Conservation (phyloP, 2,797 vertebrate species). For the Labroides dimidiatus region DNA sequence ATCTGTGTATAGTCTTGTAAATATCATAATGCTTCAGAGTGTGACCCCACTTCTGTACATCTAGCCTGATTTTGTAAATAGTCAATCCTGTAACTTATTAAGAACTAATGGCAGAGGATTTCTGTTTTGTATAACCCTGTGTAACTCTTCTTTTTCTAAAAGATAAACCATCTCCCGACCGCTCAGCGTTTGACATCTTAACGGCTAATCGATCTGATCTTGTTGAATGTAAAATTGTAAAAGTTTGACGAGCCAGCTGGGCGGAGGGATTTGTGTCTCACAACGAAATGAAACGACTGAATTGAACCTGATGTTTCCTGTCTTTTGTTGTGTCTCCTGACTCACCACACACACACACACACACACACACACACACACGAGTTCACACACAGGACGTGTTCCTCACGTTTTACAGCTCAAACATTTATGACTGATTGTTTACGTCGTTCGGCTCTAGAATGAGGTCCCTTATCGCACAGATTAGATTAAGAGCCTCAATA, state of each 20-base stretch:
- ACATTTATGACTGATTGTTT: slow-evolving; percentile 14
- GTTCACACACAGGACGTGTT: not conserved
- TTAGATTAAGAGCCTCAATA: slow-evolving; percentile 11
- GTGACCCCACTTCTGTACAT: slow-evolving; percentile 59
- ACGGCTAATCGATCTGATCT: slow-evolving; percentile 35
- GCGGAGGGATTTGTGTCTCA: slow-evolving; percentile 38
- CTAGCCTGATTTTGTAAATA: slow-evolving; percentile 82
- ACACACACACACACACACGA: not conserved
- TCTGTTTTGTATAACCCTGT: slow-evolving; percentile 77
- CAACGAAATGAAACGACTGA: slow-evolving; percentile 67
- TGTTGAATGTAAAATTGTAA: slow-evolving; percentile 36
- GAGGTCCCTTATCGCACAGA: slow-evolving; percentile 11
- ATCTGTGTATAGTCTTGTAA: slow-evolving; percentile 89
- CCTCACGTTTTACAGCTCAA: slow-evolving; percentile 20
- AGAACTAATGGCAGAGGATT: slow-evolving; percentile 64
- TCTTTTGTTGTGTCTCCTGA: slow-evolving; percentile 33
- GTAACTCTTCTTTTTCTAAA: slow-evolving; percentile 74
- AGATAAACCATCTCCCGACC: slow-evolving; percentile 62
- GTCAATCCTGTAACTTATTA: slow-evolving; percentile 73
- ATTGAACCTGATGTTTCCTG: slow-evolving; percentile 55
- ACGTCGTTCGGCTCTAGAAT: slow-evolving; percentile 1
- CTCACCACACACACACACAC: not conserved
- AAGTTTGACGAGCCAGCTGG: slow-evolving; percentile 23
- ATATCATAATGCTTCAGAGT: slow-evolving; percentile 76
- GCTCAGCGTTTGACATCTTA: slow-evolving; percentile 62